Conservation (phyloP, 2,888 invertebrate species). For the Epinotia brunnichana region DNA sequence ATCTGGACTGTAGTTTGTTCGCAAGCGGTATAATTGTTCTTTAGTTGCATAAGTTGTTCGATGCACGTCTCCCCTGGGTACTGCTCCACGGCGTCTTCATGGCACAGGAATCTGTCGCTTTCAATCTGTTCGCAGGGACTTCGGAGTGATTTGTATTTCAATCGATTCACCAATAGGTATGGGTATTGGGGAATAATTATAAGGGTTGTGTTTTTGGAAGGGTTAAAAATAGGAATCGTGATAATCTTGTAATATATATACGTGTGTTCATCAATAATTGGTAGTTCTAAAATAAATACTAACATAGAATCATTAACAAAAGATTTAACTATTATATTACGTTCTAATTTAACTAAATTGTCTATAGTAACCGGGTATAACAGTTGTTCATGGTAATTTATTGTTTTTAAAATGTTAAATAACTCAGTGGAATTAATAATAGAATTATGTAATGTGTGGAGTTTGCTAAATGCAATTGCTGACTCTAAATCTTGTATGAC, state of each 20-base stretch:
- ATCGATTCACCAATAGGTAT: neutral
- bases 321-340: constrained; percentile 6
- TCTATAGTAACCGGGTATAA: neutral
- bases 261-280: neutral
- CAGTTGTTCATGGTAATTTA: too few species aligned
- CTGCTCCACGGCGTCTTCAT: neutral
- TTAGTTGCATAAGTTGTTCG: too few species aligned
- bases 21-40: too few species aligned
- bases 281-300: constrained; percentile 2
- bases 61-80: neutral
- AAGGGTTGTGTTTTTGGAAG: neutral
- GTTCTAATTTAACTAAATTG: constrained; percentile 11
- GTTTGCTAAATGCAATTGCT: constrained; percentile 24
- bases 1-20: too few species aligned
- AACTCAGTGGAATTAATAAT: too few species aligned
- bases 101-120: neutral
- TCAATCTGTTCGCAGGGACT: constrained; percentile 10
- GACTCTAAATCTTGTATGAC: neutral
- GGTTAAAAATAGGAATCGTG: constrained; percentile 12
- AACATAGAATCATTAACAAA: neutral
- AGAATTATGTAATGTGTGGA: neutral
- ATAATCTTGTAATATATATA: too few species aligned
- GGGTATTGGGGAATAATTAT: neutral
- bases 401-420: too few species aligned
- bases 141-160: constrained; percentile 1